Base-by-base conservation (phyloP, 2,888 invertebrate species). In the Rosalia funebris region DNA sequence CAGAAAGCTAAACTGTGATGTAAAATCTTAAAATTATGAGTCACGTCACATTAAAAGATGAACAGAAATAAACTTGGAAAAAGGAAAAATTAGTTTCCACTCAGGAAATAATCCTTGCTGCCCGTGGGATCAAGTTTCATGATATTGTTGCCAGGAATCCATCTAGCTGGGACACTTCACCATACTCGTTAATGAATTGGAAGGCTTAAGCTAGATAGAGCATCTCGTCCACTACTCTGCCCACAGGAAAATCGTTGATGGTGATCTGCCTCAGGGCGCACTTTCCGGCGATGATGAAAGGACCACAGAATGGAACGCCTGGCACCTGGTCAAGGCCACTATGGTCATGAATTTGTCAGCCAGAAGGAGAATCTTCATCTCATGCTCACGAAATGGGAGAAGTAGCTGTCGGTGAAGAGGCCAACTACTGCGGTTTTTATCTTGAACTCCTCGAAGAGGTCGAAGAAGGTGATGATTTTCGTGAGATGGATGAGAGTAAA, bases 391-490 rank as follows among this genome's bases (percentile, higher is more conserved):
- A 98, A 87, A 81, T 99, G 98, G 17, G 91, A 91, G 86, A 95
- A 98, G 82, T 98, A 96, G 47, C 96, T 96, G 84, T 99, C 98
- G 17, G 96, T 96, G 50, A 98, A 98, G 62, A 92, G 93, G 55
- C 90, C 98, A 74, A 98, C 85, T 4, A 98, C 82, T 77, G 95
- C 92, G 77, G 94, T 93, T 47, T 90, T 89, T 73, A 96, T 91
- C 76, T 91, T 89, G 83, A 95, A 95, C 75, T 94, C 92, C 31
- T 88, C 86, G 0, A 87, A 90, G 62, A 93, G 89, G 73, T 99
- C 98, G 1, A 96, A 96, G 85, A 97, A 99, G 7, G 98, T 96
- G 79, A 98, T 95, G 74, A 98, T 98, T 85, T 98, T 98, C 4
- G 98, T 94, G 36, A 94, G 92, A 74, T 92, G 93, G 5, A 93